phyloP scores from a whole-genome alignment of 2,113 vertebrate genomes.

The Fulica atra region DNA sequence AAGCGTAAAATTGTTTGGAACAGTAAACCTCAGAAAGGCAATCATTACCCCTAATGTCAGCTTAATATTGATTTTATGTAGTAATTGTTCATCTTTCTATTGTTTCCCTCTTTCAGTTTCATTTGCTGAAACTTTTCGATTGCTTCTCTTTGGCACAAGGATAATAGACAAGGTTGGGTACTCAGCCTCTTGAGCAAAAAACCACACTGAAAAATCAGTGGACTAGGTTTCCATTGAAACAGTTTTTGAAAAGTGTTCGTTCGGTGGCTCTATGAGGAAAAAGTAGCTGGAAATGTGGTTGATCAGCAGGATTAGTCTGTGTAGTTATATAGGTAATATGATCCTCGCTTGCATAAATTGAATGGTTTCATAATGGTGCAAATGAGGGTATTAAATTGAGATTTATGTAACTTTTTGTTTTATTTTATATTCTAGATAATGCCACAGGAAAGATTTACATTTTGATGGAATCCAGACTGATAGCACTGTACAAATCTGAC shows the following conservation, averaged over 20 bases:
- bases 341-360: neutral
- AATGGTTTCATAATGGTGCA: neutral
- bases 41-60: neutral
- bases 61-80: neutral
- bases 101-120: neutral
- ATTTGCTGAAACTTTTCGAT: neutral
- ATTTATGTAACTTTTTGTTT: neutral
- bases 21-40: neutral
- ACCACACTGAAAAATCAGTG: neutral
- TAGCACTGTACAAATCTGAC: constrained; percentile 90
- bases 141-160: neutral
- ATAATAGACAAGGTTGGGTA: neutral
- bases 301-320: neutral
- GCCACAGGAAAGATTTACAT: constrained; percentile 83
- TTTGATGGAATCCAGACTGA: constrained; percentile 95
- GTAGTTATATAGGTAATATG: neutral
- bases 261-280: neutral
- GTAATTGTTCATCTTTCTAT: neutral
- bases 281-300: neutral
- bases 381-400: neutral
- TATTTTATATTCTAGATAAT: constrained; percentile 77
- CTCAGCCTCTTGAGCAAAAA: neutral
- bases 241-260: neutral
- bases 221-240: neutral
- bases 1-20: neutral